Percentiles rank a stretch among this genome's conserved stretches.
These are phyloP conservation scores for Sus cebifrons DNA, from an alignment of 2,797 vertebrate species.

Conservation along the genomic window DNA sequence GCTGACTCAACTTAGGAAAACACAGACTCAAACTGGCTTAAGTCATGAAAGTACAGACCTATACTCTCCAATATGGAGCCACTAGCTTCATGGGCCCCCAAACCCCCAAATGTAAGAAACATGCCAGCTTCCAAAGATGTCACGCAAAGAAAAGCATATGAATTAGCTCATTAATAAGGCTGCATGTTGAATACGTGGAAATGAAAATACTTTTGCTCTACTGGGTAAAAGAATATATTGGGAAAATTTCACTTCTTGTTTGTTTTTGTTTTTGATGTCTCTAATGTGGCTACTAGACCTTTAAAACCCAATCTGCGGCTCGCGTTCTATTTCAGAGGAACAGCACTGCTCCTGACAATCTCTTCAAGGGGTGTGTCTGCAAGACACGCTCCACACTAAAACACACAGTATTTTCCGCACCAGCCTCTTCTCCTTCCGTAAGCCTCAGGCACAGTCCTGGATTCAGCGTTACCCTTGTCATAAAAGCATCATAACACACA, in stretches of 20 bases:
- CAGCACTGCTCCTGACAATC: neutral
- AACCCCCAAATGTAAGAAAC: fast-evolving
- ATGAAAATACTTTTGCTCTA: neutral
- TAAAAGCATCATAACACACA: too few relatives aligned
- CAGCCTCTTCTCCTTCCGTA: neutral
- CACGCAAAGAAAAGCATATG: neutral
- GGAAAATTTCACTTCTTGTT: neutral
- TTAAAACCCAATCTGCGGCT: neutral
- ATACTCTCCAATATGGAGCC: fast-evolving
- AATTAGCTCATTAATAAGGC: neutral
- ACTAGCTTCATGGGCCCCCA: fast-evolving
- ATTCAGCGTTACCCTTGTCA: too few relatives aligned
- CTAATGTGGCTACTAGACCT: neutral
- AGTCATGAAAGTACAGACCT: neutral
- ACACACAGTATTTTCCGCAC: neutral
- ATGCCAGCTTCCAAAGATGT: neutral
- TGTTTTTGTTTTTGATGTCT: neutral
- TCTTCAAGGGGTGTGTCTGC: neutral
- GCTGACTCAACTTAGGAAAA: neutral
- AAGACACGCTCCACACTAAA: neutral
- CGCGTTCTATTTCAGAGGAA: neutral
- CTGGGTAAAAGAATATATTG: neutral
- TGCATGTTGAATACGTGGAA: neutral
- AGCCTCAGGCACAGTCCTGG: fast-evolving
- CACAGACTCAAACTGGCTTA: neutral